Percentiles rank a stretch among this genome's conserved stretches.
phyloP scores from a whole-genome alignment of 1,140 invertebrate species.

The Diabrotica virgifera region DNA sequence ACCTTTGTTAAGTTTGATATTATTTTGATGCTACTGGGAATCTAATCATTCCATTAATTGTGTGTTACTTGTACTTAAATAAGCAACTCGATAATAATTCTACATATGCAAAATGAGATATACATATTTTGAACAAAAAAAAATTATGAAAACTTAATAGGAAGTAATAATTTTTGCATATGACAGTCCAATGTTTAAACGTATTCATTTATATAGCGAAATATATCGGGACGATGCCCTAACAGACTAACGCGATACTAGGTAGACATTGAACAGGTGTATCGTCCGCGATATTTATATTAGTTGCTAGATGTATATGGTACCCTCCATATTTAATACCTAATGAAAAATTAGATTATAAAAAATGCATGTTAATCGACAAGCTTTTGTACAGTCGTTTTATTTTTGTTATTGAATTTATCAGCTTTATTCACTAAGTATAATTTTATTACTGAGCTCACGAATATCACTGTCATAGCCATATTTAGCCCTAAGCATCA shows the following conservation, averaged over 20 bases:
- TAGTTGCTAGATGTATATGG: constrained; percentile 48
- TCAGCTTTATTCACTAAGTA: constrained; percentile 17
- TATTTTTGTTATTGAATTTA: constrained; percentile 40
- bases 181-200: constrained; percentile 40
- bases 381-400: constrained; percentile 48
- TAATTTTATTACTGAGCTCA: background rate
- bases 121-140: constrained; percentile 35
- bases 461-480: background rate
- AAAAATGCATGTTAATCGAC: constrained; percentile 45
- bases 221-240: constrained; percentile 8
- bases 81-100: constrained; percentile 43
- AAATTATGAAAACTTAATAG: constrained; percentile 35
- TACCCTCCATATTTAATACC: constrained; percentile 46
- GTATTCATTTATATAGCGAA: constrained; percentile 17
- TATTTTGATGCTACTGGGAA: constrained; percentile 22
- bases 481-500: too few relatives aligned
- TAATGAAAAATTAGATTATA: constrained; percentile 46
- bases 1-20: constrained; percentile 23
- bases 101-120: constrained; percentile 43
- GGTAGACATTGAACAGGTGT: constrained; percentile 23
- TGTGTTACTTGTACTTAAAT: constrained; percentile 35
- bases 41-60: constrained; percentile 26
- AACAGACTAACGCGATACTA: constrained; percentile 15
- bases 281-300: constrained; percentile 36
- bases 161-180: constrained; percentile 44